A percentile compares a stretch with the other conserved stretches of the same genome.
Evolutionary conservation across 2,888 invertebrate genomes (phyloP).

Genomic region (Conus canariensis): DNA sequence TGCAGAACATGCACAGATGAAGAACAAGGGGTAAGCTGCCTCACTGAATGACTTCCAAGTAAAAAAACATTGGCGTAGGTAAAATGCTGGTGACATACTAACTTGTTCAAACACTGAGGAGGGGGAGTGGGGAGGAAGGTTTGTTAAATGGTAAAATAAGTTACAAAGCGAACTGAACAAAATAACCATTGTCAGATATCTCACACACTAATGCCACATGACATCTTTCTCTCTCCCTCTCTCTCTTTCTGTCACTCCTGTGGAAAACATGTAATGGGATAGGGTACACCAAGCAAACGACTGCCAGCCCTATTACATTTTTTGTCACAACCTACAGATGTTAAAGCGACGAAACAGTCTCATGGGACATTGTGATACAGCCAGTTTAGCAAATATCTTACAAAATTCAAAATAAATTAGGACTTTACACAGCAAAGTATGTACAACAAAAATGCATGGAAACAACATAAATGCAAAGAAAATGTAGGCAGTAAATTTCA

Average conservation of each 20-base stretch:
- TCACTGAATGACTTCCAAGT: constrained; percentile 21
- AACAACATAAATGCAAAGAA: constrained; percentile 14
- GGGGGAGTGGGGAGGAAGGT: no score
- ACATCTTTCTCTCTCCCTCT: not conserved
- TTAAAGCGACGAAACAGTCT: constrained; percentile 22
- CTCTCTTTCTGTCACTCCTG: not conserved
- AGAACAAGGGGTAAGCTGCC: constrained; percentile 29
- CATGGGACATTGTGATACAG: not conserved
- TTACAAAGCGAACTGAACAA: constrained; percentile 5
- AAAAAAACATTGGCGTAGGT: constrained; percentile 13
- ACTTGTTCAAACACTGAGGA: not conserved
- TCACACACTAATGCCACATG: not conserved
- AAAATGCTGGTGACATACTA: constrained; percentile 27
- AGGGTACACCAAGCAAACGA: not conserved
- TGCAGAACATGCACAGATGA: constrained; percentile 2
- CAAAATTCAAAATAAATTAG: not conserved
- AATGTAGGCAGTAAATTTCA: not conserved
- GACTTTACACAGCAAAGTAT: constrained; percentile 16
- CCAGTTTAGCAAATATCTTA: constrained; percentile 31
- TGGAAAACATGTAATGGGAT: not conserved
- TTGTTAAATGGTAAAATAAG: not conserved
- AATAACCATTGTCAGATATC: not conserved
- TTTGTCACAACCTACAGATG: constrained; percentile 24
- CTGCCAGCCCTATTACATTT: not conserved
- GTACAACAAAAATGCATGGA: constrained; percentile 20